These are phyloP conservation scores for Sebastolobus altivelis DNA, from an alignment of 2,797 vertebrate genomes.

Conservation along the genomic window DNA sequence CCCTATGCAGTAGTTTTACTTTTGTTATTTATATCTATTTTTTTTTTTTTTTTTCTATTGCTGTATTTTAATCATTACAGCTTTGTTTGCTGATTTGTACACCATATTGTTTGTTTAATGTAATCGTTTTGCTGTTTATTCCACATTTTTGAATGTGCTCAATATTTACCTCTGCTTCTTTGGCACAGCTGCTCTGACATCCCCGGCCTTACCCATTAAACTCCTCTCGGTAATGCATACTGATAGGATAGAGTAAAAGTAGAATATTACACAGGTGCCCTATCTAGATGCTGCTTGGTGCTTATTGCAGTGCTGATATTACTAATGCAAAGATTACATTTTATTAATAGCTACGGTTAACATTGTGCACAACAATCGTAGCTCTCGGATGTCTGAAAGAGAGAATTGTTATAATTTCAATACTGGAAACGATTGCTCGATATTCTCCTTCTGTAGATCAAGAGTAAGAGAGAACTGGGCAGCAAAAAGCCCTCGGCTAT, in stretches of 20 bases:
- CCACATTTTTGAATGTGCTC: conserved; percentile 40
- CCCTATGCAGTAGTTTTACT: conserved; percentile 50
- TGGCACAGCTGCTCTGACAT: conserved; percentile 39
- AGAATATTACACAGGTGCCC: conserved; percentile 27
- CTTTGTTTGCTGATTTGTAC: conserved; percentile 45
- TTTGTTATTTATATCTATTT: conserved; percentile 44
- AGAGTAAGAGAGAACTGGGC: not conserved
- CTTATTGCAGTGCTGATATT: conserved; percentile 42
- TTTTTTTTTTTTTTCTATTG: conserved; percentile 29
- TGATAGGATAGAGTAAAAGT: conserved; percentile 34
- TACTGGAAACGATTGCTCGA: conserved; percentile 19
- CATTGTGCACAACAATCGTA: not conserved
- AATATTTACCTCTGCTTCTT: conserved; percentile 53
- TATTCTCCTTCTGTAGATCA: not conserved
- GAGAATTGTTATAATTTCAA: conserved; percentile 10
- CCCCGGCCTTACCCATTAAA: conserved; percentile 27
- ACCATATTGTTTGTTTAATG: conserved; percentile 42
- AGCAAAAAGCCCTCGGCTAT: conserved; percentile 26
- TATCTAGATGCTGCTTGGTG: conserved; percentile 44
- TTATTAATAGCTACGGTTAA: conserved; percentile 19
- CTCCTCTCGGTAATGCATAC: conserved; percentile 28
- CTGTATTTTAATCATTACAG: conserved; percentile 36
- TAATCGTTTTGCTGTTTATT: conserved; percentile 51
- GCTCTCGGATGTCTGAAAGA: not conserved
- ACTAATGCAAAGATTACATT: conserved; percentile 44